Evolutionary conservation across 2,797 vertebrate genomes (phyloP).

Genomic region (Sebastes hubbsi): DNA sequence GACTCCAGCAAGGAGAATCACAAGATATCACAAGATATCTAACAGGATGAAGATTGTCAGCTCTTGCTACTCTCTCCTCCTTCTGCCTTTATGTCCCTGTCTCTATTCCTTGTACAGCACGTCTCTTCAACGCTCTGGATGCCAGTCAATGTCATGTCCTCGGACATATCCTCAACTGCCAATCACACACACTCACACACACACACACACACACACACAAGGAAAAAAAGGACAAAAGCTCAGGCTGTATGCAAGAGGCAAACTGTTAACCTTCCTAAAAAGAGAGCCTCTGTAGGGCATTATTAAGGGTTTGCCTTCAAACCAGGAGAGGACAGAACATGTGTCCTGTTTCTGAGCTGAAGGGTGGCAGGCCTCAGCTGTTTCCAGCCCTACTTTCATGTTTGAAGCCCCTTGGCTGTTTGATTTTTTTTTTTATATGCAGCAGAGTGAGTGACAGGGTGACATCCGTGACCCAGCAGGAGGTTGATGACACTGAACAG

Average conservation of each 20-base stretch:
- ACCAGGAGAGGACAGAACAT: background rate
- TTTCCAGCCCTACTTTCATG: constrained; percentile 5
- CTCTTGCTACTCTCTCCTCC: background rate
- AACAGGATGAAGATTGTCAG: constrained; percentile 3
- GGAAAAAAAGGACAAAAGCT: constrained; percentile 7
- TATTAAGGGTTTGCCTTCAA: constrained; percentile 2
- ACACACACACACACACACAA: background rate
- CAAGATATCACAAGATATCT: background rate
- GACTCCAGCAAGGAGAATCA: background rate
- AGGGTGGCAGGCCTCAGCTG: constrained; percentile 28
- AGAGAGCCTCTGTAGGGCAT: background rate
- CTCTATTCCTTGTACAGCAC: background rate
- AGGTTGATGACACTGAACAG: constrained; percentile 31
- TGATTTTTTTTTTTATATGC: background rate
- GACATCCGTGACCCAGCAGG: constrained; percentile 41
- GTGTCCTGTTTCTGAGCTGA: constrained; percentile 28
- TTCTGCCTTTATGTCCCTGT: background rate
- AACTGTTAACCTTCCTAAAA: constrained; percentile 30
- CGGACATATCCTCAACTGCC: constrained; percentile 21
- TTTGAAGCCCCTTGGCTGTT: constrained; percentile 10
- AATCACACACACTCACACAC: constrained; percentile 3
- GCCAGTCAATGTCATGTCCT: constrained; percentile 20
- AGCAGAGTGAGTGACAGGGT: constrained; percentile 30
- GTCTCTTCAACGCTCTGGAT: background rate
- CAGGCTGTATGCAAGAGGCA: constrained; percentile 29